These are phyloP conservation scores for Paradisaea rubra DNA, from an alignment of 2,113 vertebrate species.

Conservation along the genomic window DNA sequence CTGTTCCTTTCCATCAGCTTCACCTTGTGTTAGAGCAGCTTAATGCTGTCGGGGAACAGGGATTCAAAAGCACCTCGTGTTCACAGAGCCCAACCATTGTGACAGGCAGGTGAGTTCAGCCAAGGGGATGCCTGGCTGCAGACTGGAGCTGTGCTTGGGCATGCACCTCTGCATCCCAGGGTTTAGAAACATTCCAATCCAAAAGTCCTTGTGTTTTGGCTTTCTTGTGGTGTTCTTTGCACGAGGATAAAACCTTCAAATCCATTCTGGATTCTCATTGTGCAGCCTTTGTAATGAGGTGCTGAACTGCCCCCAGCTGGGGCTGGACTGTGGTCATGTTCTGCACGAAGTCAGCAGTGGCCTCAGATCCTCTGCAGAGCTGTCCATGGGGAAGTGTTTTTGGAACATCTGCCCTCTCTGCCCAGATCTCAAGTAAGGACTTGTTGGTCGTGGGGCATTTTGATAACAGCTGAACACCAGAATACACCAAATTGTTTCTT, in stretches of 20 bases:
- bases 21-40: not conserved
- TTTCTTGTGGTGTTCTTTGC: not conserved
- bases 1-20: not conserved
- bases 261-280: not conserved
- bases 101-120: not conserved
- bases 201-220: not conserved
- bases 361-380: not conserved
- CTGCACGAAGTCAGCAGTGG: not conserved
- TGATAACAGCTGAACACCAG: not conserved
- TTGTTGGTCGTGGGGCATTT: not conserved
- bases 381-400: not conserved
- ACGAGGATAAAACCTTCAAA: not conserved
- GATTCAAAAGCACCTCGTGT: not conserved
- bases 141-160: not conserved
- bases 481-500: not conserved
- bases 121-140: not conserved
- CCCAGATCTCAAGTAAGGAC: not conserved
- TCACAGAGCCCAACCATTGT: not conserved
- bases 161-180: not conserved
- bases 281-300: not conserved
- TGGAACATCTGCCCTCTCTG: not conserved
- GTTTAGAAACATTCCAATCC: not conserved
- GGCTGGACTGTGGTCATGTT: rapidly evolving
- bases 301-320: not conserved
- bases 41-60: not conserved